Evolutionary conservation across 1,140 invertebrate genomes (phyloP), one percentile per base, ranked within the genome.

Genomic region (Aporrectodea caliginosa): DNA sequence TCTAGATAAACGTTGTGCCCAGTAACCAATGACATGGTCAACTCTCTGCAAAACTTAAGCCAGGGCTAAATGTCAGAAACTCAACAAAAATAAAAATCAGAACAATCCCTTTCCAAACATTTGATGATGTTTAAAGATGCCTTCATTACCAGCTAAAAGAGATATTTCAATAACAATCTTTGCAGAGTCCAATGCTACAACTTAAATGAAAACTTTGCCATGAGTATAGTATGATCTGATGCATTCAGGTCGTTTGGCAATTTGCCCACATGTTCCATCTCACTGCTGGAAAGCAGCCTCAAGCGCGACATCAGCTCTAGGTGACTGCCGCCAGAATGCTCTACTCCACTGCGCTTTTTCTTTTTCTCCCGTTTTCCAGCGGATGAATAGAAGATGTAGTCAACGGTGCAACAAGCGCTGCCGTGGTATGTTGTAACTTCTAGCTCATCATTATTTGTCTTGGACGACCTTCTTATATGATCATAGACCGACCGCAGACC

Each of bases 321-420:
- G 35, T 76, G 32, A 35, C 43, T 35, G 31, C 35, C 74, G 1
- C n/a, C 12, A 0, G 75, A 68, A 76, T 29, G 27, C 22, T 34
- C 34, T 0, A 35, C 33, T n/a, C 16, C 29, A 29, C 1, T 16
- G 1, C n/a, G 2, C 2, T 14, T 29, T 0, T 22, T 1, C n/a
- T 43, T 30, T 16, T 34, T 35, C 27, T 33, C 32, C 27, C 31
- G 1, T 43, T 58, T 76, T n/a, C 27, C 29, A 27, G 75, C 34
- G n/a, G 29, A 30, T 22, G 82, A 82, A 79, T 88, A 88, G 80
- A 88, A 88, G 12, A 89, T 87, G 78, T 88, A 88, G 78, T 89
- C 88, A n/a, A 88, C 86, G 1, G 84, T 84, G 72, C 82, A 82
- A 72, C 81, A 80, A 22, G 80, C 83, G 12, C 70, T 79, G 22